phyloP scores from a whole-genome alignment of 2,113 vertebrate genomes.

The Dicaeum eximium region DNA sequence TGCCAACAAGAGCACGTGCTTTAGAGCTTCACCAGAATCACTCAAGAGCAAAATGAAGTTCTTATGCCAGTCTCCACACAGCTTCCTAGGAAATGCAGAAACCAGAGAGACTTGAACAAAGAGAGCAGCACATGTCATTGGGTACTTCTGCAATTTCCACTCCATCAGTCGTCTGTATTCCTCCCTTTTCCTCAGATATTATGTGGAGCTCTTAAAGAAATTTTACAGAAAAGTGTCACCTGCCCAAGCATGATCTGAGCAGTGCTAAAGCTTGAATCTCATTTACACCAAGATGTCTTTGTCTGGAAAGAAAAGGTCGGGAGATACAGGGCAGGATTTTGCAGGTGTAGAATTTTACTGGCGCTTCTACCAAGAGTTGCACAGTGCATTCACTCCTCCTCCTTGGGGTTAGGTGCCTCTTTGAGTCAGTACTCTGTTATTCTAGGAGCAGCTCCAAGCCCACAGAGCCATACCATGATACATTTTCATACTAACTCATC shows the following conservation, averaged over 20 bases:
- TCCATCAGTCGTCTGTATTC: not conserved
- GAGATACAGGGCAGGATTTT: not conserved
- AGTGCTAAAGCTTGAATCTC: not conserved
- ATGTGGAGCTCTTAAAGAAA: not conserved
- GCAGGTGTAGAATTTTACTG: not conserved
- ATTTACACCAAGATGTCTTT: not conserved
- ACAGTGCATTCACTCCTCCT: not conserved
- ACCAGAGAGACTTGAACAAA: not conserved
- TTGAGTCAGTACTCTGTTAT: not conserved
- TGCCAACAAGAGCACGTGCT: accelerated
- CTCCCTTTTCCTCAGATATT: not conserved
- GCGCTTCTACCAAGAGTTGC: not conserved
- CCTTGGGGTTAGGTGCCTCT: not conserved
- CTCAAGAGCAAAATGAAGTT: not conserved
- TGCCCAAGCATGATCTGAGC: not conserved
- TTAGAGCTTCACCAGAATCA: not conserved
- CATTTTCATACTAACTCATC: not conserved
- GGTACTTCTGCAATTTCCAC: not conserved
- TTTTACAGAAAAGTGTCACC: not conserved
- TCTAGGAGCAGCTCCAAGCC: not conserved
- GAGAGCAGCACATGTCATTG: accelerated
- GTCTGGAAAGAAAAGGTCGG: not conserved
- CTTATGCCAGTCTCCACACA: not conserved
- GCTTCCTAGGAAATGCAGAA: not conserved
- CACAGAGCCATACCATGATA: not conserved